Conservation (phyloP, 2,113 vertebrate species). For the Gymnorhina tibicen region DNA sequence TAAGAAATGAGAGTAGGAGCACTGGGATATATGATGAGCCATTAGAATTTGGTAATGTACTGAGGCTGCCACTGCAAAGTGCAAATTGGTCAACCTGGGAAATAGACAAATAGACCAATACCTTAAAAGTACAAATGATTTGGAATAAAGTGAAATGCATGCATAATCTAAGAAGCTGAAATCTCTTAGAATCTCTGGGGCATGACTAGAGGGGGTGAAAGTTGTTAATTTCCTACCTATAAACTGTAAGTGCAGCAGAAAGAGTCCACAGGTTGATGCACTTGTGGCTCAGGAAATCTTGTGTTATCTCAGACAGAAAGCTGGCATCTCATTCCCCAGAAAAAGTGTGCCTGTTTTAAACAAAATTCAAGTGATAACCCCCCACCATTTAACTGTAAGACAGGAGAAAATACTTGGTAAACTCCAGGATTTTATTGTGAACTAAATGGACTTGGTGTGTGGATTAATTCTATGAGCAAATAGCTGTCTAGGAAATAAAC, state of each 20-base stretch:
- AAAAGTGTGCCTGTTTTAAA: background rate
- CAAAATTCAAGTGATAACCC: background rate
- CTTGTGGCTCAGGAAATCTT: background rate
- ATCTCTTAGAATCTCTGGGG: background rate
- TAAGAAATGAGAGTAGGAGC: background rate
- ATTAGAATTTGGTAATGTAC: background rate
- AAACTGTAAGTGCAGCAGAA: background rate
- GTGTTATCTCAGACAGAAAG: background rate
- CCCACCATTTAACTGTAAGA: background rate
- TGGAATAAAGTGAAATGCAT: background rate
- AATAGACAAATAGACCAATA: background rate
- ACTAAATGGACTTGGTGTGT: background rate
- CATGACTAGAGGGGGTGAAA: background rate
- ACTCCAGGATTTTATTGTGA: background rate
- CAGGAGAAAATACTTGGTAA: background rate
- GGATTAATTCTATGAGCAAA: background rate
- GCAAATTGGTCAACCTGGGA: background rate
- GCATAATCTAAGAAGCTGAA: background rate
- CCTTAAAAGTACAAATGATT: background rate
- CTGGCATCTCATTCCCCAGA: background rate
- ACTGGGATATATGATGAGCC: rapidly evolving
- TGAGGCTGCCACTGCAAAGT: background rate
- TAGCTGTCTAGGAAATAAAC: background rate
- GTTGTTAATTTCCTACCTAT: background rate
- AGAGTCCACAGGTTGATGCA: background rate